Percentiles rank a stretch among this genome's conserved stretches.
Evolutionary conservation across 2,113 vertebrate genomes (phyloP).

Genomic region (Neolamprologus ventralis): DNA sequence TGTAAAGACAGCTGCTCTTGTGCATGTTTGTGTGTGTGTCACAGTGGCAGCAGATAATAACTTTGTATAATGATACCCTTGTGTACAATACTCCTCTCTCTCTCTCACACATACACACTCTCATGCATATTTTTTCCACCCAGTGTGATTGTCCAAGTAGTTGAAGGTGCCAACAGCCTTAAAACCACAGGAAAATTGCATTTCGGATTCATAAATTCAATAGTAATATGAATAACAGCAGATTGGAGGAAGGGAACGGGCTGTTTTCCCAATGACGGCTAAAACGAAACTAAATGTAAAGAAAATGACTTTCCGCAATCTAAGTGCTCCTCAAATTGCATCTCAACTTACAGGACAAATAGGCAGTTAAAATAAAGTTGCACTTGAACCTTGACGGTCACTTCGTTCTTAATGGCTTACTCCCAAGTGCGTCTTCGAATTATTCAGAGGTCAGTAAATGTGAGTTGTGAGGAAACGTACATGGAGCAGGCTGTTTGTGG

Average conservation of each 20-base stretch:
- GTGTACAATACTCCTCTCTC: slow-evolving; percentile 31
- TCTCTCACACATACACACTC: neutral
- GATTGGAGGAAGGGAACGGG: slow-evolving; percentile 27
- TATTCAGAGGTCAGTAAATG: slow-evolving; percentile 40
- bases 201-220: slow-evolving; percentile 64
- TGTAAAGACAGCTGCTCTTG: slow-evolving; percentile 49
- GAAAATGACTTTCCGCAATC: slow-evolving; percentile 49
- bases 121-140: slow-evolving; percentile 46
- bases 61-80: slow-evolving; percentile 42
- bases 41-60: slow-evolving; percentile 42
- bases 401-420: slow-evolving; percentile 43
- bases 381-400: slow-evolving; percentile 46
- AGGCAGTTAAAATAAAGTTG: slow-evolving; percentile 43
- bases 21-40: neutral
- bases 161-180: slow-evolving; percentile 57
- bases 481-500: slow-evolving; percentile 21
- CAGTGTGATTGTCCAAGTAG: slow-evolving; percentile 38
- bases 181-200: slow-evolving; percentile 64
- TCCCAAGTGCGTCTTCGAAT: slow-evolving; percentile 45
- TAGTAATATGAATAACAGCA: slow-evolving; percentile 59
- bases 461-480: slow-evolving; percentile 40
- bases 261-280: slow-evolving; percentile 29
- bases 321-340: slow-evolving; percentile 46
- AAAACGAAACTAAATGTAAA: slow-evolving; percentile 41
- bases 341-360: slow-evolving; percentile 55